Conservation (phyloP, 2,113 vertebrate genomes). For the Tragelaphus imberbis region DNA sequence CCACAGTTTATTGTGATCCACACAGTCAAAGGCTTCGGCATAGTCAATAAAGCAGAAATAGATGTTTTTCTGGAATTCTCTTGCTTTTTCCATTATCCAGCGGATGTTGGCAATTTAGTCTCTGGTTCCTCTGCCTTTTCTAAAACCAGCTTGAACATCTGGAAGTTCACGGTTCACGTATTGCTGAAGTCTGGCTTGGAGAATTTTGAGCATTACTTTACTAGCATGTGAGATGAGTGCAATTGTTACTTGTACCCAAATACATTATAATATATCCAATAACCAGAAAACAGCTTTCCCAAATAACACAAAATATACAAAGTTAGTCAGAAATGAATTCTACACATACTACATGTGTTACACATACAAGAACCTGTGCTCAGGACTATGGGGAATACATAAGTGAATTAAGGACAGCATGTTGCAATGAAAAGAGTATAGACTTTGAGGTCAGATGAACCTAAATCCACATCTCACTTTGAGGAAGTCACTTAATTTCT, state of each 20-base stretch:
- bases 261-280: not conserved
- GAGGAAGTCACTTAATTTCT: slow-evolving; percentile 13
- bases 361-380: not conserved
- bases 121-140: too few species aligned
- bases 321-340: not conserved
- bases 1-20: too few species aligned
- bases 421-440: not conserved
- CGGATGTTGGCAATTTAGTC: too few species aligned
- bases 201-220: too few species aligned
- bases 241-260: not conserved
- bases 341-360: not conserved
- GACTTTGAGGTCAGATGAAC: not conserved
- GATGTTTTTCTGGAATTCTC: too few species aligned
- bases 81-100: too few species aligned
- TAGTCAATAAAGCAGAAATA: too few species aligned
- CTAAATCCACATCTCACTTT: not conserved
- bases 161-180: too few species aligned
- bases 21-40: too few species aligned
- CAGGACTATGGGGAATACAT: not conserved
- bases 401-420: not conserved
- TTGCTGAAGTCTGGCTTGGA: too few species aligned
- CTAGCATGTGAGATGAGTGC: too few species aligned
- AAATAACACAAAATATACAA: slow-evolving; percentile 14
- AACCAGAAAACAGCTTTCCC: slow-evolving; percentile 17
- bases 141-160: too few species aligned